Percentiles rank a stretch among this genome's conserved stretches.
These are phyloP conservation scores for Adineta ricciae DNA, from an alignment of 2,888 invertebrate genomes.

Conservation along the genomic window DNA sequence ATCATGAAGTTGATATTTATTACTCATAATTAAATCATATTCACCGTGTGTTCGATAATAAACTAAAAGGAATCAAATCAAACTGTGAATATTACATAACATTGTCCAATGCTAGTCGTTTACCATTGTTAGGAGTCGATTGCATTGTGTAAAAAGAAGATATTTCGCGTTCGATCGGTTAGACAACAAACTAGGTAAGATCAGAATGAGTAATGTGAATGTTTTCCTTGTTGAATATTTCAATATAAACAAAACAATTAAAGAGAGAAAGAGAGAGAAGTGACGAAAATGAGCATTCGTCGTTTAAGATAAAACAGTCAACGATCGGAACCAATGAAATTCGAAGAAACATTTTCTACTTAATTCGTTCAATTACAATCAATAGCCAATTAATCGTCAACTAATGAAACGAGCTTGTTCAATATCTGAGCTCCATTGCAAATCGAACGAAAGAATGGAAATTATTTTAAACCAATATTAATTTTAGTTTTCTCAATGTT, in stretches of 20 bases:
- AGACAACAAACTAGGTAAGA: not conserved
- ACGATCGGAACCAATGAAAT: not conserved
- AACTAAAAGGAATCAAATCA: not conserved
- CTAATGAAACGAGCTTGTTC: not conserved
- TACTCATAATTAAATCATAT: not conserved
- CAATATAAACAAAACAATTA: constrained; percentile 6
- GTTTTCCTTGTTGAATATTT: not conserved
- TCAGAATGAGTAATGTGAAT: not conserved
- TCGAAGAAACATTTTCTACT: not conserved
- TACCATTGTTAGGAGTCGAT: not conserved
- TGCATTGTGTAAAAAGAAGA: not conserved
- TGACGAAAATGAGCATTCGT: not conserved
- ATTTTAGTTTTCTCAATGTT: not conserved
- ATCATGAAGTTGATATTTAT: not conserved
- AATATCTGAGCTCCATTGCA: not conserved
- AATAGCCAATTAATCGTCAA: constrained; percentile 1
- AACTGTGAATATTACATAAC: not conserved
- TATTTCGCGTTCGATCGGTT: not conserved
- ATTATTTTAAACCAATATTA: not conserved
- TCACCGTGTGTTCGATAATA: not conserved
- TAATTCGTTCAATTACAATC: not conserved
- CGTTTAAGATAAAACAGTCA: not conserved
- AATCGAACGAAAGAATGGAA: not conserved
- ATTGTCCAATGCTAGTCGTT: not conserved
- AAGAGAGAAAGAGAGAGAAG: not conserved